Evolutionary conservation across 1,140 invertebrate genomes (phyloP).

Genomic region (Thaumetopoea pityocampa): DNA sequence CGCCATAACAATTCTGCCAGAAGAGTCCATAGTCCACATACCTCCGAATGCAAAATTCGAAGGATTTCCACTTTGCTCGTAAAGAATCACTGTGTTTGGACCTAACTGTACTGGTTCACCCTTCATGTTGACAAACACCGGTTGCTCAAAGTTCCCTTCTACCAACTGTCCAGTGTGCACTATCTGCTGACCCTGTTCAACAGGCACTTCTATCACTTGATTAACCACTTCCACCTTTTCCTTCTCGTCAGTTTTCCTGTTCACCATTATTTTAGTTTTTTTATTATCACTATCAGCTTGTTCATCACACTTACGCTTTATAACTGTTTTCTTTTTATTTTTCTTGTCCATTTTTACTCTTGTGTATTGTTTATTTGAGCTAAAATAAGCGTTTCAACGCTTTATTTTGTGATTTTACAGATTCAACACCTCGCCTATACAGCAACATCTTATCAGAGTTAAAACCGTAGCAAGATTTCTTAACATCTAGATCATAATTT

Average conservation of each 20-base stretch:
- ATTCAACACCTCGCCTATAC: slow-evolving; percentile 39
- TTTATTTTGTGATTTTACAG: slow-evolving; percentile 27
- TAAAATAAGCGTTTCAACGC: slow-evolving; percentile 23
- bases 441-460: slow-evolving; percentile 30
- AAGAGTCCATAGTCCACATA: slow-evolving; percentile 70
- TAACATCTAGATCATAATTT: too few species aligned
- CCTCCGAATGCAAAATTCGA: slow-evolving; percentile 68
- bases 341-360: slow-evolving; percentile 72
- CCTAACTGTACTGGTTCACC: slow-evolving; percentile 67
- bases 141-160: slow-evolving; percentile 67
- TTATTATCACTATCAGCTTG: slow-evolving; percentile 52
- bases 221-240: slow-evolving; percentile 60
- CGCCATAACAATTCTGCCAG: slow-evolving; percentile 68
- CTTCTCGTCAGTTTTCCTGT: slow-evolving; percentile 55
- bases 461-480: background rate
- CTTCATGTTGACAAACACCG: slow-evolving; percentile 69
- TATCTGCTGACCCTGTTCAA: slow-evolving; percentile 66
- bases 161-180: slow-evolving; percentile 65
- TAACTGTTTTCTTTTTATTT: slow-evolving; percentile 69
- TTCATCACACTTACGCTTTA: slow-evolving; percentile 71
- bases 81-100: slow-evolving; percentile 70
- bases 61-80: slow-evolving; percentile 65
- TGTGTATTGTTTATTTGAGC: slow-evolving; percentile 12
- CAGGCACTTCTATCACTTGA: slow-evolving; percentile 64
- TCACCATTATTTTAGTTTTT: slow-evolving; percentile 56